Percentiles rank a stretch among this genome's conserved stretches.
Evolutionary conservation across 2,797 vertebrate species (phyloP).

Genomic region (Huso huso): DNA sequence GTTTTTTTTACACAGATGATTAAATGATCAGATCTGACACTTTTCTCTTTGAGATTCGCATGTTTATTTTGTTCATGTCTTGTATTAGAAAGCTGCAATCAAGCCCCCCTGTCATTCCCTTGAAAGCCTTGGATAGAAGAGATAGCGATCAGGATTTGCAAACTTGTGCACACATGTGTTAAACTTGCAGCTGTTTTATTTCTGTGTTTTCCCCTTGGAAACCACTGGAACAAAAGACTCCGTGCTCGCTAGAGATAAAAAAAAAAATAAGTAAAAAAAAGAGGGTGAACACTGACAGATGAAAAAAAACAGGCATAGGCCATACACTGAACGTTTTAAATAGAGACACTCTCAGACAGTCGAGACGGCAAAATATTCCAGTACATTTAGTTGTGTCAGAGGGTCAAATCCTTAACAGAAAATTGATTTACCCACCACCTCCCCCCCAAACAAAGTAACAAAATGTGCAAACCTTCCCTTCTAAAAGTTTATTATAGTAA

Average conservation of each 20-base stretch:
- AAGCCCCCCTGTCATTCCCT: not conserved
- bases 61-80: slow-evolving; percentile 4
- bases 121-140: slow-evolving; percentile 2
- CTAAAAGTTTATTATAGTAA: too few relatives aligned
- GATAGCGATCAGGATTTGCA: not conserved
- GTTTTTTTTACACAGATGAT: not conserved
- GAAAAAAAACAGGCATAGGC: too few relatives aligned
- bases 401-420: too few relatives aligned
- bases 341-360: too few relatives aligned
- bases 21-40: slow-evolving; percentile 1
- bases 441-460: too few relatives aligned
- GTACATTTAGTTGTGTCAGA: too few relatives aligned
- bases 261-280: too few relatives aligned
- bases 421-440: too few relatives aligned
- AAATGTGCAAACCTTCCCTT: too few relatives aligned
- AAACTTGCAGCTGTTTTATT: slow-evolving; percentile 1
- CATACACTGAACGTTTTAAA: too few relatives aligned
- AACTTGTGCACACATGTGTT: not conserved
- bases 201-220: slow-evolving; percentile 3
- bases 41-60: not conserved
- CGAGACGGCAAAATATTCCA: too few relatives aligned
- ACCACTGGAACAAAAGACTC: slow-evolving; percentile 3
- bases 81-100: not conserved
- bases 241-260: not conserved
- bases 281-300: too few relatives aligned